phyloP scores from a whole-genome alignment of 2,113 vertebrate genomes.

The Pheucticus melanocephalus region DNA sequence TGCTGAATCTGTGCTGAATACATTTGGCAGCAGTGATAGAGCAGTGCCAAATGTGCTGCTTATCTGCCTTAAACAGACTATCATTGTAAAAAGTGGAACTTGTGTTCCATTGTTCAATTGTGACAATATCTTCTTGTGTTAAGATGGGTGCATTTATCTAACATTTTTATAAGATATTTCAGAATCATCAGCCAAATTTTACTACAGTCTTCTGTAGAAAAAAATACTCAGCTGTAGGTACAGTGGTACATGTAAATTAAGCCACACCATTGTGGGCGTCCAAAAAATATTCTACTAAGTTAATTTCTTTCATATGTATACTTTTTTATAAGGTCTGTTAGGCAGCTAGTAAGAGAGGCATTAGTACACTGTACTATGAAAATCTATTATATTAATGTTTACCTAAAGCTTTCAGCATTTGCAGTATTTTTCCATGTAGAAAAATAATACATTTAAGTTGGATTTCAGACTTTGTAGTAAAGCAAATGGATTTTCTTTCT shows the following conservation, averaged over 20 bases:
- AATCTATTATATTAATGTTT: neutral
- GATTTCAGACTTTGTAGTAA: neutral
- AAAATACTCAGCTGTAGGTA: neutral
- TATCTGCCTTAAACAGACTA: conserved; percentile 1
- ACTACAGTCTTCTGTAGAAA: neutral
- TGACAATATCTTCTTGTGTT: neutral
- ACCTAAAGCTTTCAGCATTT: neutral
- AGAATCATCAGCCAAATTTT: neutral
- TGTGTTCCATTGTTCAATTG: neutral
- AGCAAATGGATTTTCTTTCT: neutral
- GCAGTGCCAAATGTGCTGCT: neutral
- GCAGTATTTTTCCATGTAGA: neutral
- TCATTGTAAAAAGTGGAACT: neutral
- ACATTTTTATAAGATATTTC: neutral
- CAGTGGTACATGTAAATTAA: neutral
- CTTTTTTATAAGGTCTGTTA: neutral
- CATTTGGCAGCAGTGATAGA: neutral
- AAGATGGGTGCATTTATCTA: neutral
- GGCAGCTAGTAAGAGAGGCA: neutral
- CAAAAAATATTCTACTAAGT: neutral
- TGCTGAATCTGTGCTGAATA: neutral
- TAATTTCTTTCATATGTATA: neutral
- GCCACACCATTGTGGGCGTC: neutral
- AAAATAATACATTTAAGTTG: neutral
- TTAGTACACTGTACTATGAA: neutral